These are phyloP conservation scores for Capreolus pygargus DNA, from an alignment of 2,113 vertebrate genomes.

Conservation along the genomic window DNA sequence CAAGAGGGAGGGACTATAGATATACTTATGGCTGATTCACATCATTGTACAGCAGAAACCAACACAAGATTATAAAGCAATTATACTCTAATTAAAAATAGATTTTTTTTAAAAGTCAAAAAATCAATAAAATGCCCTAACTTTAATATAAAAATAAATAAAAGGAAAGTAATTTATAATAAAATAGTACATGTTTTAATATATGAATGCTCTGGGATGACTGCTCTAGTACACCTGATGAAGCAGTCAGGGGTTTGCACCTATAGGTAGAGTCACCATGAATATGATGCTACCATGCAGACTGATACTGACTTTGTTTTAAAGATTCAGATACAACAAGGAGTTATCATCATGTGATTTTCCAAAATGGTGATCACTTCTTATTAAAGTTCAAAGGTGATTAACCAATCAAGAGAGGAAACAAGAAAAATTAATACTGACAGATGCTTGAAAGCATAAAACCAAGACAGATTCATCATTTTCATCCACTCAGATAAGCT, in stretches of 20 bases:
- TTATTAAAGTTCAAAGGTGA: background rate
- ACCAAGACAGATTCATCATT: background rate
- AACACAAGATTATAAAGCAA: background rate
- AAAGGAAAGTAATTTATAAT: constrained; percentile 52
- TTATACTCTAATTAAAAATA: background rate
- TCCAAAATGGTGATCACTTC: background rate
- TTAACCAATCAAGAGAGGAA: background rate
- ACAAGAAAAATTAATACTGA: background rate
- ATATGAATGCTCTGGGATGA: background rate
- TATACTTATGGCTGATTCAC: background rate
- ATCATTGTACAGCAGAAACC: background rate
- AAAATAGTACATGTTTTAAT: constrained; percentile 40
- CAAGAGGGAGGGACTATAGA: background rate
- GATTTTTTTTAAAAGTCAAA: background rate
- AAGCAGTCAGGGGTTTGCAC: background rate
- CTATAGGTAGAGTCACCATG: background rate
- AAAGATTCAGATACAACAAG: background rate
- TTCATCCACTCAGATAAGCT: background rate
- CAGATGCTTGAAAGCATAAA: background rate
- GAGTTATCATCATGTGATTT: background rate
- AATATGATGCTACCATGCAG: background rate
- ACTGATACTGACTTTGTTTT: background rate
- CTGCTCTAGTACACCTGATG: background rate
- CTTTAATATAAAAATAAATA: constrained; percentile 51
- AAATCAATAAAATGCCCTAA: constrained; percentile 49